These are phyloP conservation scores for Pimephales promelas DNA, from an alignment of 2,113 vertebrate genomes.

Conservation along the genomic window DNA sequence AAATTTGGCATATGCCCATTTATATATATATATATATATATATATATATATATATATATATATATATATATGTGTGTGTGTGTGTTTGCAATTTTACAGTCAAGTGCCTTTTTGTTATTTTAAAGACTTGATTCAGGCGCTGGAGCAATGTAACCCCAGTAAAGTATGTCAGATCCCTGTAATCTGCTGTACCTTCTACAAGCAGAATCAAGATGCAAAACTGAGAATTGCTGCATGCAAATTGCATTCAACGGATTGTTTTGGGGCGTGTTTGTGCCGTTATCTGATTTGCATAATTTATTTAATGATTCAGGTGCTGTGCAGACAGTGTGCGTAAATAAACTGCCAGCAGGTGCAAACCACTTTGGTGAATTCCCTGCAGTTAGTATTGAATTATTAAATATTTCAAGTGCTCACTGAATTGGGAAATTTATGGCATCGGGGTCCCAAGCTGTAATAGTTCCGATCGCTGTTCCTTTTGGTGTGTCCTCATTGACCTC, in stretches of 20 bases:
- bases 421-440: conserved; percentile 88
- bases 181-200: not conserved
- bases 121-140: not conserved
- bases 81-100: not conserved
- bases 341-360: conserved; percentile 13
- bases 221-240: not conserved
- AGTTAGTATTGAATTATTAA: not conserved
- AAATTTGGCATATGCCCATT: not conserved
- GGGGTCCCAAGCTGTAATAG: conserved; percentile 90
- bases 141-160: not conserved
- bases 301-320: not conserved
- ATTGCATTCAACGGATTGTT: not conserved
- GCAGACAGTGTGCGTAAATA: not conserved
- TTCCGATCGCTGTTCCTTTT: conserved; percentile 84
- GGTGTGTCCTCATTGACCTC: conserved; percentile 92
- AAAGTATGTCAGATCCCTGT: not conserved
- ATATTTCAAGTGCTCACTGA: conserved; percentile 76
- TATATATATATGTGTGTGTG: not conserved
- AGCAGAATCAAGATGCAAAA: not conserved
- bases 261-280: not conserved
- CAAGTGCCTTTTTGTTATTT: not conserved
- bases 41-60: too few species aligned
- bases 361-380: not conserved
- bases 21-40: too few species aligned
- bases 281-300: conserved; percentile 25